These are phyloP conservation scores for Drosophila nannoptera DNA, from an alignment of 1,140 invertebrate genomes.

Conservation along the genomic window DNA sequence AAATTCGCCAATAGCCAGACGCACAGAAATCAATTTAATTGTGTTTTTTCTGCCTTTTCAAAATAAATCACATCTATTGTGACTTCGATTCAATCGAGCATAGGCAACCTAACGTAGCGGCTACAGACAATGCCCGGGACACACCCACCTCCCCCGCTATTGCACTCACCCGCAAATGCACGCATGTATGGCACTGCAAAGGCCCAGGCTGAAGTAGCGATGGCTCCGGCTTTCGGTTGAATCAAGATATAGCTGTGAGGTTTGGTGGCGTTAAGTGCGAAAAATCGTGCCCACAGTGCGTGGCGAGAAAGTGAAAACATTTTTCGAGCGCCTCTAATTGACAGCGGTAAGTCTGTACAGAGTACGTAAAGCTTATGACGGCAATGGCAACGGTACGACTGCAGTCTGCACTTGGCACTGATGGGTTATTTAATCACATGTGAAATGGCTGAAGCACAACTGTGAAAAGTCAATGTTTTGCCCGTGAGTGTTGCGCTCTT, in stretches of 20 bases:
- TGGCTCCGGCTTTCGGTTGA: constrained; percentile 32
- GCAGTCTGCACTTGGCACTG: constrained; percentile 43
- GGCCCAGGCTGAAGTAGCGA: constrained; percentile 1
- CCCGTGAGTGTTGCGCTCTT: constrained; percentile 14
- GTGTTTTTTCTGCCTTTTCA: background rate
- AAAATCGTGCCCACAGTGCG: constrained; percentile 68
- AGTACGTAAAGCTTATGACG: constrained; percentile 4
- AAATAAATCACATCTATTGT: constrained; percentile 30
- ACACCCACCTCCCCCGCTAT: background rate
- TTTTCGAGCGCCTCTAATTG: constrained; percentile 44
- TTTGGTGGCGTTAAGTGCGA: constrained; percentile 51
- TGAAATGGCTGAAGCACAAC: constrained; percentile 22
- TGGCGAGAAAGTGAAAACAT: constrained; percentile 74
- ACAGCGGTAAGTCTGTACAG: constrained; percentile 21
- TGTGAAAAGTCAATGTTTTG: constrained; percentile 60
- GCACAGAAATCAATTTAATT: constrained; percentile 33
- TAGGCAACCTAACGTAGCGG: constrained; percentile 1
- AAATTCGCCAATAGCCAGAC: constrained; percentile 53
- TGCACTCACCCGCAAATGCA: constrained; percentile 57
- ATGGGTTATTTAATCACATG: constrained; percentile 63
- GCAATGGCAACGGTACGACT: constrained; percentile 27
- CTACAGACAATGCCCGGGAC: background rate
- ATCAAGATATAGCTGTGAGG: constrained; percentile 22
- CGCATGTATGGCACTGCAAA: constrained; percentile 35
- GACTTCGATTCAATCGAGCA: background rate